Percentiles rank a stretch among this genome's conserved stretches.
Evolutionary conservation across 1,140 invertebrate species (phyloP).

Genomic region (Paracyclopina nana): DNA sequence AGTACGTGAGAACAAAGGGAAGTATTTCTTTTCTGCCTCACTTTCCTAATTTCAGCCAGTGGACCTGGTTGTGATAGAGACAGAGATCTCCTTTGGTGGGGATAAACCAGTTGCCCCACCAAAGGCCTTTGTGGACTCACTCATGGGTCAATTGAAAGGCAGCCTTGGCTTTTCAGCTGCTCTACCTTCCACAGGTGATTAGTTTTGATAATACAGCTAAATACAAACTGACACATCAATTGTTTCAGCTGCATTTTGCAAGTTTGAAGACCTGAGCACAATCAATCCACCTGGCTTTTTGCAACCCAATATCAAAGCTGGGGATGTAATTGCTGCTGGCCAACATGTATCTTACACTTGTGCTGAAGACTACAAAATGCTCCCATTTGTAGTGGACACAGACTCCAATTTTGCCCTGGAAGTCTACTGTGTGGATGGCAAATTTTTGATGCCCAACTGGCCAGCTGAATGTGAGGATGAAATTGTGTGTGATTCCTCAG

Average conservation of each 20-base stretch:
- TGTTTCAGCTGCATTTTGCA: background rate
- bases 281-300: background rate
- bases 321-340: background rate
- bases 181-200: background rate
- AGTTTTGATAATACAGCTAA: background rate
- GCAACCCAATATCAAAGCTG: background rate
- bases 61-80: background rate
- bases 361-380: background rate
- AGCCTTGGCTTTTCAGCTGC: background rate
- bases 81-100: background rate
- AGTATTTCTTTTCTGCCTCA: background rate
- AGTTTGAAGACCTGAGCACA: background rate
- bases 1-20: background rate
- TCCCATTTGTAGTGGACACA: background rate
- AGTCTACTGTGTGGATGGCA: background rate
- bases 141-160: background rate
- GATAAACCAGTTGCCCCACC: background rate
- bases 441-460: background rate
- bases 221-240: background rate
- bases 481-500: background rate
- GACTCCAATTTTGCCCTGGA: constrained; percentile 3
- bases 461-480: background rate
- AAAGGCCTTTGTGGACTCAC: background rate
- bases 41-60: background rate
- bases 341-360: background rate